Evolutionary conservation across 2,797 vertebrate species (phyloP), one percentile per base, ranked within the genome.

Genomic region (Danio aesculapii): DNA sequence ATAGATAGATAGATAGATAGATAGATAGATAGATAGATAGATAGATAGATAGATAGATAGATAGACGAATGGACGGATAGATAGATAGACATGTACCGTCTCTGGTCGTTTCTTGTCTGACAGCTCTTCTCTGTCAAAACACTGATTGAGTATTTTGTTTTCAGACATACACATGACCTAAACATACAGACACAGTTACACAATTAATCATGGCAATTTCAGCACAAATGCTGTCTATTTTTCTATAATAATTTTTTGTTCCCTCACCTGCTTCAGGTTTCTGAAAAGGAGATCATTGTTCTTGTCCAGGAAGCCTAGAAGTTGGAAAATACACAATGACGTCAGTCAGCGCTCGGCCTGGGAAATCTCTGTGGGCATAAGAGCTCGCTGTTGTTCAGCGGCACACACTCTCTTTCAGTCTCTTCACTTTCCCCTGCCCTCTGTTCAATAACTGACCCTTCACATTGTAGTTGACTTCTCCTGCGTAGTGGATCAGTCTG

Each of bases 201-300:
- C 30, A 30, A 3, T 30, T 30, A 30, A 14, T 71, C 41, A 57
- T 4, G 41, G 57, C 11, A 49, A 62, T 58, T 67, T 30, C 43
- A 74, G n/a, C 41, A 58, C 69, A 86, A 47, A 53, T 52, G 19
- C 6, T 0, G 66, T 43, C 21, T 14, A 41, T 19, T 57, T 70
- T 72, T 58, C 74, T 73, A 44, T 44, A 21, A 79, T 58, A 61
- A 41, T 8, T 19, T 57, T 70, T 72, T 63, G 64, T 74, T 64
- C 73, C 44, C 94, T 95, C 86, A 98, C 98, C 95, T 99, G 97
- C 89, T 99, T 99, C 84, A 99, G 85, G 91, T 99, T 99, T 89
- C 98, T 94, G 90, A 99, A 99, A 53, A 99, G 97, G 71, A 99
- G 95, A 87, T 99, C 98, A 0, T 99, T 99, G 94, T 99, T 99